Evolutionary conservation across 2,888 invertebrate genomes (phyloP).

Genomic region (Nowickia ferox): DNA sequence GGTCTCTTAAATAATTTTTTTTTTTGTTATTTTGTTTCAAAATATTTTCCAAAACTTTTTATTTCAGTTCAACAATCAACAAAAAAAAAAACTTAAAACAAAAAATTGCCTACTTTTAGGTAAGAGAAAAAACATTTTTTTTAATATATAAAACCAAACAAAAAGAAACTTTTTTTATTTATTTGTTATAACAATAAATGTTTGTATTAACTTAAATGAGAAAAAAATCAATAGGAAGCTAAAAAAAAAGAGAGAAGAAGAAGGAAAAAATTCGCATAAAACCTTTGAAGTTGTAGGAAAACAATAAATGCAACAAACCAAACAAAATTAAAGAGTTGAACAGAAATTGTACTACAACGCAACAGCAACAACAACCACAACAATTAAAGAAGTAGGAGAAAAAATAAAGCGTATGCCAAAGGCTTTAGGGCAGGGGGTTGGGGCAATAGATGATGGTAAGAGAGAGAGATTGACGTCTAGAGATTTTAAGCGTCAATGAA

Average conservation of each 20-base stretch:
- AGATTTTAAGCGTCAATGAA: conserved; percentile 67
- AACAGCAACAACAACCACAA: conserved; percentile 51
- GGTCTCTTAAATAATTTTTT: conserved; percentile 37
- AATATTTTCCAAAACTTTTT: conserved; percentile 58
- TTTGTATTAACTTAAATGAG: conserved; percentile 68
- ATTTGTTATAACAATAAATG: conserved; percentile 65
- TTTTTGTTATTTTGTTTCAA: conserved; percentile 34
- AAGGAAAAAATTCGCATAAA: conserved; percentile 40
- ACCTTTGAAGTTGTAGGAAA: conserved; percentile 69
- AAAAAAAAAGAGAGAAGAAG: conserved; percentile 30
- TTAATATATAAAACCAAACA: conserved; percentile 28
- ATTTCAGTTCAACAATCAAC: conserved; percentile 44
- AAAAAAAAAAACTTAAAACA: conserved; percentile 39
- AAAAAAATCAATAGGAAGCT: conserved; percentile 65
- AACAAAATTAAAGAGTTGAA: conserved; percentile 68
- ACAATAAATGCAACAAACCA: conserved; percentile 71
- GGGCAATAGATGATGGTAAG: not conserved
- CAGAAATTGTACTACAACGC: conserved; percentile 43
- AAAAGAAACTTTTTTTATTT: conserved; percentile 59
- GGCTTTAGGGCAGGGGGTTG: not conserved
- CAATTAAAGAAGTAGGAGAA: conserved; percentile 17
- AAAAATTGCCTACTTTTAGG: conserved; percentile 70
- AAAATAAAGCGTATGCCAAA: conserved; percentile 40
- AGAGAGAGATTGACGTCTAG: conserved; percentile 64
- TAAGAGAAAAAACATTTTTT: not conserved